Conservation (phyloP, 2,797 vertebrate genomes). For the Labroides dimidiatus region DNA sequence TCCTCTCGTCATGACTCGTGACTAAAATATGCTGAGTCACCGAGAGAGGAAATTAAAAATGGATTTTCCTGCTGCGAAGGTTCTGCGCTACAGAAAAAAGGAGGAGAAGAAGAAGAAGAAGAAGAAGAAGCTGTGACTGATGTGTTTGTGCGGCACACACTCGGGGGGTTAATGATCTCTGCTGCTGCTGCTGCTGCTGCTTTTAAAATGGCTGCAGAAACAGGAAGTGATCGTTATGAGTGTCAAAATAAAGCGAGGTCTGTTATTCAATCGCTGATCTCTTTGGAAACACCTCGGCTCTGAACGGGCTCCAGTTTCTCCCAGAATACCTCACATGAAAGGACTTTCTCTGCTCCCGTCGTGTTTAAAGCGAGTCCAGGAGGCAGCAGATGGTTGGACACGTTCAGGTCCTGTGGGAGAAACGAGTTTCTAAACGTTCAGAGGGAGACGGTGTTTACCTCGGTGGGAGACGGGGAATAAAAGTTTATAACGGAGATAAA, state of each 20-base stretch:
- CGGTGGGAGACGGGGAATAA: not conserved
- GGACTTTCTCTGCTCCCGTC: slow-evolving; percentile 7
- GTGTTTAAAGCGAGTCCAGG: slow-evolving; percentile 34
- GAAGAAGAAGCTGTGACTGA: too few relatives aligned
- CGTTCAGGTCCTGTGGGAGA: slow-evolving; percentile 35
- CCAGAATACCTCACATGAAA: slow-evolving; percentile 13
- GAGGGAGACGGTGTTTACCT: not conserved
- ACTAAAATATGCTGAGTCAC: not conserved
- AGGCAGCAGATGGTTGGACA: slow-evolving; percentile 53
- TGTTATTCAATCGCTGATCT: not conserved
- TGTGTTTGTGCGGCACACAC: too few relatives aligned
- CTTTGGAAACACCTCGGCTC: not conserved
- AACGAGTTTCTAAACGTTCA: slow-evolving; percentile 11
- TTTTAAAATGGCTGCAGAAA: not conserved
- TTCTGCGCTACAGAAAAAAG: not conserved
- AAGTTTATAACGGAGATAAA: not conserved
- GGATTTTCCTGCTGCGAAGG: too few relatives aligned
- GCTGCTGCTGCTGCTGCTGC: too few relatives aligned
- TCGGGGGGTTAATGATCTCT: too few relatives aligned
- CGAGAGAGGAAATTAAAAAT: not conserved
- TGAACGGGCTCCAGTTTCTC: not conserved
- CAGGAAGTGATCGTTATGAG: not conserved
- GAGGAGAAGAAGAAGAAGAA: not conserved
- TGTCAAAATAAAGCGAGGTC: not conserved
- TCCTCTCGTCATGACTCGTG: not conserved